A percentile compares a stretch with the other conserved stretches of the same genome.
Conservation (phyloP, 2,797 vertebrate genomes). For the Aulostomus chinensis region DNA sequence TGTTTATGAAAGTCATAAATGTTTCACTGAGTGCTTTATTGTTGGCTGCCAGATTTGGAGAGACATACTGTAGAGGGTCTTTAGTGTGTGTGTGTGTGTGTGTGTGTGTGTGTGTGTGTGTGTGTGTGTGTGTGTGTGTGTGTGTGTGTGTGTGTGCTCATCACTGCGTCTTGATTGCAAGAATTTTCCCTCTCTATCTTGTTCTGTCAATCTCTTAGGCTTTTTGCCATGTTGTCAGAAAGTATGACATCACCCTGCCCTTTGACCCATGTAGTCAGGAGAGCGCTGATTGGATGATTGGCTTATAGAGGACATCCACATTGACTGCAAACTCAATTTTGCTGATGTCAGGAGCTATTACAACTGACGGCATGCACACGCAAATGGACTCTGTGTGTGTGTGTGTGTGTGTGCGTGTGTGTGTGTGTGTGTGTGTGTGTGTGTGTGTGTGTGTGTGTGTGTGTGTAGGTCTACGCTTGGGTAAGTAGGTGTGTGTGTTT, state of each 20-base stretch:
- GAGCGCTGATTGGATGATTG: slow-evolving; percentile 79
- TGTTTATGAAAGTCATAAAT: slow-evolving; percentile 88
- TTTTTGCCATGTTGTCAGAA: slow-evolving; percentile 75
- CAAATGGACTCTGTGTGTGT: slow-evolving; percentile 24
- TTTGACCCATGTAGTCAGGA: slow-evolving; percentile 70
- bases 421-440: slow-evolving; percentile 25
- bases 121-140: slow-evolving; percentile 26
- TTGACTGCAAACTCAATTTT: slow-evolving; percentile 79
- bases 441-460: slow-evolving; percentile 15
- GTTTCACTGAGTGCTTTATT: slow-evolving; percentile 85
- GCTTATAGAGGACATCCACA: slow-evolving; percentile 73
- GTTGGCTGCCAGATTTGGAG: slow-evolving; percentile 73
- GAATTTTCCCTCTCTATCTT: slow-evolving; percentile 19
- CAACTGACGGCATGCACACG: slow-evolving; percentile 65
- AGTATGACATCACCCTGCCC: slow-evolving; percentile 79
- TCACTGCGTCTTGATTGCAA: slow-evolving; percentile 36
- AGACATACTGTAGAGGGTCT: slow-evolving; percentile 56
- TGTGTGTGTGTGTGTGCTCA: slow-evolving; percentile 26
- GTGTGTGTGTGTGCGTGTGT: slow-evolving; percentile 12
- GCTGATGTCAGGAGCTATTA: slow-evolving; percentile 79
- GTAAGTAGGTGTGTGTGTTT: slow-evolving; percentile 17
- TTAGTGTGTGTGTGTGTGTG: slow-evolving; percentile 35
- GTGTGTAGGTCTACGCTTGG: slow-evolving; percentile 7
- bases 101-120: slow-evolving; percentile 24
- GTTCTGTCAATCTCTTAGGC: slow-evolving; percentile 22